Evolutionary conservation across 2,888 invertebrate species (phyloP), one percentile per base, ranked within the genome.

Genomic region (Dasypogon diadema): DNA sequence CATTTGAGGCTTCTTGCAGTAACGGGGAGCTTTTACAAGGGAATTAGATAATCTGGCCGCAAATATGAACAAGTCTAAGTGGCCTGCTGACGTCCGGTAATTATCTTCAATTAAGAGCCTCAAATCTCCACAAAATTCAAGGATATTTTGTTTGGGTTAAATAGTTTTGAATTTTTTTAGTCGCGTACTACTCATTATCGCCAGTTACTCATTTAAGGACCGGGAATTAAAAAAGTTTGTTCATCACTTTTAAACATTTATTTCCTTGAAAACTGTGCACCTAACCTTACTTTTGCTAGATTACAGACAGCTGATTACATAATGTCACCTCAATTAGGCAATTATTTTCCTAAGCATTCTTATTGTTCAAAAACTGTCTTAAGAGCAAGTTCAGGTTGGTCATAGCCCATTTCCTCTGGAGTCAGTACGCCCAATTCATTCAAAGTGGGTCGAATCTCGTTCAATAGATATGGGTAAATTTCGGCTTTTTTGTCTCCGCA

Each of bases 381-480:
- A 80, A 96, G 88, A 78, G 94, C 96, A 85, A 99, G 88, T 87
- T 99, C 98, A 76, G 99, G 99, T 87, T 97, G 94, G 87, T 98
- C 98, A 83, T 96, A 98, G 78, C 98, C 98, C 82, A 99, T 89
- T 84, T 99, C 96, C 85, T 98, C 98, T 0, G 94, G 95, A 30
- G 98, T 97, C 74, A 91, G 92, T 80, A 99, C 92, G 58, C 99
- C 99, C 76, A 99, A 88, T 87, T 99, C 98, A 51, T 91, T 91
- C 76, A 99, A 89, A 2, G 97, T 96, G 34, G 99, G 98, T 82
- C 90, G 90, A 81, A 99, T 92, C 89, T 98, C 94, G 86, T 95
- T 93, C 77, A 97, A 86, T 79, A 97, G 88, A 85, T 95, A 97
- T 0, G 96, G 96, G 83, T 94, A 97, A 80, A 96, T 93, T 85